These are phyloP conservation scores for Drosophila saltans DNA, from an alignment of 1,140 invertebrate species.

Conservation along the genomic window DNA sequence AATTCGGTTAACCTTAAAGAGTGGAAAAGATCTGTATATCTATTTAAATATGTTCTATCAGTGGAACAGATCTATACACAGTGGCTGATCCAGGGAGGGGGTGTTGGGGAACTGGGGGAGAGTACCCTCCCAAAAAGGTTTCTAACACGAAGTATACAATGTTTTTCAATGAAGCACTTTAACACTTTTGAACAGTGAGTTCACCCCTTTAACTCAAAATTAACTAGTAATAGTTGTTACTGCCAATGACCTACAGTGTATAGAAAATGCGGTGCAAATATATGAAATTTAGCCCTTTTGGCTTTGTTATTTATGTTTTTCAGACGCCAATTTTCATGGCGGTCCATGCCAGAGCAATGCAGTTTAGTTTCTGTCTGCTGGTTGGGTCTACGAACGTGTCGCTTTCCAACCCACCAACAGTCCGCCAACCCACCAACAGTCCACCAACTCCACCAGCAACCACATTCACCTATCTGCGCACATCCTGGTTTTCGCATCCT, in stretches of 20 bases:
- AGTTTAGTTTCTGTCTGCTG: conserved; percentile 36
- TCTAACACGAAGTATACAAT: too few relatives aligned
- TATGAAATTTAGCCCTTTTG: background rate
- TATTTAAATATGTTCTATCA: too few relatives aligned
- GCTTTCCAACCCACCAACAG: background rate
- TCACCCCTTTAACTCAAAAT: too few relatives aligned
- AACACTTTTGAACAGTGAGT: too few relatives aligned
- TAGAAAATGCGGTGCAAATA: background rate
- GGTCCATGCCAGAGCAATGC: conserved; percentile 40
- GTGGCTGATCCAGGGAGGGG: too few relatives aligned
- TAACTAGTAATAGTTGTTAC: too few relatives aligned
- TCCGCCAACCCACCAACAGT: background rate
- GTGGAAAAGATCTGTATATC: too few relatives aligned
- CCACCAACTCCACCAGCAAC: conserved; percentile 13
- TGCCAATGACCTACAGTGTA: background rate
- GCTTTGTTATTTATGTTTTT: conserved; percentile 77
- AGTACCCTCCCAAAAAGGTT: too few relatives aligned
- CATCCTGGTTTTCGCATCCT: conserved; percentile 14
- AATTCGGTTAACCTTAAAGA: too few relatives aligned
- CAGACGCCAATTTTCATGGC: conserved; percentile 80
- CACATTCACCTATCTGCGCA: conserved; percentile 27
- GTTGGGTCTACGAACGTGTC: conserved; percentile 26
- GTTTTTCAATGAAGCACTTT: too few relatives aligned
- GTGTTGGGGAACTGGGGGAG: too few relatives aligned
- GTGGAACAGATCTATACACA: too few relatives aligned